phyloP scores from a whole-genome alignment of 2,888 invertebrate species.

The Orgyia antiqua region DNA sequence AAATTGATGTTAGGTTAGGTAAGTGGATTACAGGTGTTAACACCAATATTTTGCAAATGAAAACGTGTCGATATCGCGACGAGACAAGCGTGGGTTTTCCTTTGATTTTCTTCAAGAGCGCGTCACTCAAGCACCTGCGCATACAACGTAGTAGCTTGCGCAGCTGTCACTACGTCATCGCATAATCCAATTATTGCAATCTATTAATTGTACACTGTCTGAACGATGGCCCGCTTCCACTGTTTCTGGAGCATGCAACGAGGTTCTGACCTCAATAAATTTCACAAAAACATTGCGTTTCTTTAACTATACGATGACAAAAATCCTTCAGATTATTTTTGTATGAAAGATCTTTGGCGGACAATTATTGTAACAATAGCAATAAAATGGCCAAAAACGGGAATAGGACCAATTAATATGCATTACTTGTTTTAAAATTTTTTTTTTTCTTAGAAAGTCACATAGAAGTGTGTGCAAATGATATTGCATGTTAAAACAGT shows the following conservation, averaged over 20 bases:
- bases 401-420: no score
- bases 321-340: no score
- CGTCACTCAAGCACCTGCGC: constrained; percentile 56
- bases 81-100: constrained; percentile 55
- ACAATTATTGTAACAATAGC: no score
- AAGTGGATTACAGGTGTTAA: constrained; percentile 46
- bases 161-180: constrained; percentile 67
- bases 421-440: no score
- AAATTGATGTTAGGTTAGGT: no score
- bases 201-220: constrained; percentile 64
- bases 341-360: no score
- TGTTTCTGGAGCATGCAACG: constrained; percentile 45
- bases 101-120: constrained; percentile 62
- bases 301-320: no score
- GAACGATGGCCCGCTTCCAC: constrained; percentile 39
- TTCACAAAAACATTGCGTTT: no score
- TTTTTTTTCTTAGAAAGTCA: no score
- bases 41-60: constrained; percentile 54
- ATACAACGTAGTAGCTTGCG: constrained; percentile 56
- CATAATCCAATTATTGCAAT: constrained; percentile 64
- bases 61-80: constrained; percentile 39
- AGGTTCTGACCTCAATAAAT: constrained; percentile 28
- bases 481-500: no score
- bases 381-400: no score
- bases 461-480: no score